Percentiles rank a stretch among this genome's conserved stretches.
phyloP scores from a whole-genome alignment of 1,140 invertebrate species.

The Eufriesea mexicana region DNA sequence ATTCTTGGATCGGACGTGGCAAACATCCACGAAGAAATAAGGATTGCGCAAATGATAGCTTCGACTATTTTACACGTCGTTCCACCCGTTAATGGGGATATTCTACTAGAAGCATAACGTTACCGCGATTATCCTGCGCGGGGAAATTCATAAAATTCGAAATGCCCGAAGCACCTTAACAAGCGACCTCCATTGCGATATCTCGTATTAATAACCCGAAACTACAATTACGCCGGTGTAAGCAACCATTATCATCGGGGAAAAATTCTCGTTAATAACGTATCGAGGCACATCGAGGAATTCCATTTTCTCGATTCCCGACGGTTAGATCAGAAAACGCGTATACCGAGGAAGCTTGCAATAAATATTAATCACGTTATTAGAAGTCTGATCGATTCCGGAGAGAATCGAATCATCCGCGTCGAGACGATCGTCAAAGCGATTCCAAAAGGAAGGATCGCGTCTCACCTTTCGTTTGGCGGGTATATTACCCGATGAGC shows the following conservation, averaged over 20 bases:
- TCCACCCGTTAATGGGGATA: background rate
- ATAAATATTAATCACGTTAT: slow-evolving; percentile 18
- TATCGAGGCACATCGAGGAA: background rate
- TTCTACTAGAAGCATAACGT: background rate
- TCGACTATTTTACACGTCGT: background rate
- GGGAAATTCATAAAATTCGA: background rate
- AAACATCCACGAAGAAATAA: background rate
- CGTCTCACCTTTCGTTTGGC: slow-evolving; percentile 27
- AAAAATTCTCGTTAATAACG: background rate
- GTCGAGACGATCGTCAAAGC: background rate
- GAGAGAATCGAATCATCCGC: background rate
- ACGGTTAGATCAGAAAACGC: background rate
- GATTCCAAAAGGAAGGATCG: background rate
- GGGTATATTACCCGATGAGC: slow-evolving; percentile 7
- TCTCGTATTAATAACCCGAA: slow-evolving; percentile 4
- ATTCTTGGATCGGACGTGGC: background rate
- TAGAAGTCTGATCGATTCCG: background rate
- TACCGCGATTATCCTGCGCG: background rate
- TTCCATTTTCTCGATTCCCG: background rate
- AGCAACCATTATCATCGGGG: background rate
- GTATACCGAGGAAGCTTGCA: no score
- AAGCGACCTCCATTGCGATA: background rate
- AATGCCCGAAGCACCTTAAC: background rate
- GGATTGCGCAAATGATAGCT: background rate
- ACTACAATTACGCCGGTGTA: background rate